phyloP scores from a whole-genome alignment of 2,888 invertebrate species.

The Tachina grossa region DNA sequence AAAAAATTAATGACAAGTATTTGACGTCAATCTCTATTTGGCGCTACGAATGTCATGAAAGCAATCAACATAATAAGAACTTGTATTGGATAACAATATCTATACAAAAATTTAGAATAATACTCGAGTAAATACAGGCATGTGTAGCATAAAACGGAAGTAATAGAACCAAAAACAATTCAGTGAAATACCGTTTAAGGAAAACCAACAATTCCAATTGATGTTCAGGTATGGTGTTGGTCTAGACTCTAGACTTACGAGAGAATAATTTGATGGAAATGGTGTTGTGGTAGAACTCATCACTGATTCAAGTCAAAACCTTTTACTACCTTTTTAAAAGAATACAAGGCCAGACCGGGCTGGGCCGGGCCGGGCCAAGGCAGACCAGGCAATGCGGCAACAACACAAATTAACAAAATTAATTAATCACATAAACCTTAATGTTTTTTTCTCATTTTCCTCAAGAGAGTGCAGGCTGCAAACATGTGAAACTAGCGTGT shows the following conservation, averaged over 20 bases:
- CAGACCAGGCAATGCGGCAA: not conserved
- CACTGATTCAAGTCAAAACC: not conserved
- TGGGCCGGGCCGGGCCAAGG: too few relatives aligned
- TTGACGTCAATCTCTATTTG: conserved; percentile 78
- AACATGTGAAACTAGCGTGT: too few relatives aligned
- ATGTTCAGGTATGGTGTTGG: not conserved
- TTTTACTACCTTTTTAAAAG: not conserved
- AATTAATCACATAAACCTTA: conserved; percentile 43
- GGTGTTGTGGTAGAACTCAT: not conserved
- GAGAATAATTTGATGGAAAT: not conserved
- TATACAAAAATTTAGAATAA: conserved; percentile 40
- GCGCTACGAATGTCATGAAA: conserved; percentile 74
- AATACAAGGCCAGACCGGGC: not conserved
- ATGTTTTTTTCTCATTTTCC: not conserved
- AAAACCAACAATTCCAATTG: conserved; percentile 9
- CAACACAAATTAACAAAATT: conserved; percentile 20
- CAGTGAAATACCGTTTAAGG: conserved; percentile 46
- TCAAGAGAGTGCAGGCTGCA: not conserved
- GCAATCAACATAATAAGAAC: conserved; percentile 55
- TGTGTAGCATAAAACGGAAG: conserved; percentile 61
- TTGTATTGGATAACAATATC: conserved; percentile 42
- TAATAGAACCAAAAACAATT: conserved; percentile 45
- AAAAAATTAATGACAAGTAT: conserved; percentile 60
- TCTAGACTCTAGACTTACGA: not conserved
- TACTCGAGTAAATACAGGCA: conserved; percentile 20